Evolutionary conservation across 2,113 vertebrate genomes (phyloP), one percentile per base, ranked within the genome.

Genomic region (Desmodus rotundus): DNA sequence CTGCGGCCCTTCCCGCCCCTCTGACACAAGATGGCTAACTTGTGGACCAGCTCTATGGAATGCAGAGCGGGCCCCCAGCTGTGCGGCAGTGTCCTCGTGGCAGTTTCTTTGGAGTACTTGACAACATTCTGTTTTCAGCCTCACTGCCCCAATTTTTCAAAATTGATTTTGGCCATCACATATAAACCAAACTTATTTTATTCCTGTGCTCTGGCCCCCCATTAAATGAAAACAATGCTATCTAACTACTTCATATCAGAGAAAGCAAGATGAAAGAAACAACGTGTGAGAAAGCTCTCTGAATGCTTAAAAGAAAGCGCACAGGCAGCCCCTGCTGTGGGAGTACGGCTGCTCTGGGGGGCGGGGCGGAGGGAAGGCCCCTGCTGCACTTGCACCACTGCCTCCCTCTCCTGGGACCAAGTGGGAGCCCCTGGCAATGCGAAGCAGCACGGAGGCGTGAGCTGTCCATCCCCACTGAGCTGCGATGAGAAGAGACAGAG

Each of bases 371-470:
- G 9, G 67, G 19, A 20, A 67, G 20, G n/a, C 24, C 28, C 72
- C 52, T 11, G 1, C 13, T 1, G 4, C 4, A 2, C 19, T n/a
- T 15, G 43, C 2, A 15, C 26, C 36, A 7, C 7, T 1, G 12
- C 70, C 63, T 17, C 31, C 22, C 14, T 19, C 68, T 36, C 16
- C 45, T 33, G 9, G 17, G 70, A 36, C 15, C 24, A 3, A 41
- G 24, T 7, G 36, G 33, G 9, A 81, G 43, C 24, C 7, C 0
- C 33, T 1, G 11, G 58, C 45, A 33, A 50, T 7, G 4, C 31
- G 50, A 26, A 9, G 17, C 7, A 19, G 50, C 1, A 14, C 36
- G 7, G 36, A 67, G 9, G 15, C 28, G 26, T 3, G 3, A 63
- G 24, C 9, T 24, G 3, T 11, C 38, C 1, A 3, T 61, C 8